Percentiles rank a stretch among this genome's conserved stretches.
These are phyloP conservation scores for Eilema griseolum DNA, from an alignment of 2,888 invertebrate genomes.

Conservation along the genomic window DNA sequence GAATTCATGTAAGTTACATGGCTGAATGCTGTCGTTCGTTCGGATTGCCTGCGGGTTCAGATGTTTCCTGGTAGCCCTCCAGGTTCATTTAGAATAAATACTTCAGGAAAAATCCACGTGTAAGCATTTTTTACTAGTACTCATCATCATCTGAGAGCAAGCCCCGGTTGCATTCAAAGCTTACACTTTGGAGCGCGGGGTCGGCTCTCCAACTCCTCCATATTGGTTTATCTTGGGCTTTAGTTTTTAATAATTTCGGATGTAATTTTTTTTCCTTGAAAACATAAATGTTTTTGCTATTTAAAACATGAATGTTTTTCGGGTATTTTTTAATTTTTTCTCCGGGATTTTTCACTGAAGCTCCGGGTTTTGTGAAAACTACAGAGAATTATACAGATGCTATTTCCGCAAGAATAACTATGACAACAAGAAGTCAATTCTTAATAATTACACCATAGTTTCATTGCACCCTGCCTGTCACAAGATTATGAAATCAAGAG, in stretches of 20 bases:
- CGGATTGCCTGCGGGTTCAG: too few species aligned
- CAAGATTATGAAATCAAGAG: too few species aligned
- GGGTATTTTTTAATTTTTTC: background rate
- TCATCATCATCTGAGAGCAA: background rate
- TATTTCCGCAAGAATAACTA: too few species aligned
- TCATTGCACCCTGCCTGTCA: too few species aligned
- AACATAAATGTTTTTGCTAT: background rate
- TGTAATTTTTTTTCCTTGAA: background rate
- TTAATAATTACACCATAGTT: too few species aligned
- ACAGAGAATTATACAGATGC: too few species aligned
- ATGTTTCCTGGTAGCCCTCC: too few species aligned
- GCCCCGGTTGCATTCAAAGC: background rate
- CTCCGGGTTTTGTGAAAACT: too few species aligned
- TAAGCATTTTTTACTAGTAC: background rate
- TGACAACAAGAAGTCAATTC: too few species aligned
- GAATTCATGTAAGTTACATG: too few species aligned
- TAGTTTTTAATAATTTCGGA: background rate
- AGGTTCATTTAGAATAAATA: background rate
- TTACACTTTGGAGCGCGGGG: background rate
- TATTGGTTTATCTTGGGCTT: background rate
- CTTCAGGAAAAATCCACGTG: background rate
- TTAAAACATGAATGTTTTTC: conserved; percentile 1
- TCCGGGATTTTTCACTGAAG: background rate
- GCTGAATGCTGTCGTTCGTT: too few species aligned
- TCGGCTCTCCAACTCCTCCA: background rate